These are phyloP conservation scores for Cryptocephalus moraei DNA, from an alignment of 2,888 invertebrate genomes.

Conservation along the genomic window DNA sequence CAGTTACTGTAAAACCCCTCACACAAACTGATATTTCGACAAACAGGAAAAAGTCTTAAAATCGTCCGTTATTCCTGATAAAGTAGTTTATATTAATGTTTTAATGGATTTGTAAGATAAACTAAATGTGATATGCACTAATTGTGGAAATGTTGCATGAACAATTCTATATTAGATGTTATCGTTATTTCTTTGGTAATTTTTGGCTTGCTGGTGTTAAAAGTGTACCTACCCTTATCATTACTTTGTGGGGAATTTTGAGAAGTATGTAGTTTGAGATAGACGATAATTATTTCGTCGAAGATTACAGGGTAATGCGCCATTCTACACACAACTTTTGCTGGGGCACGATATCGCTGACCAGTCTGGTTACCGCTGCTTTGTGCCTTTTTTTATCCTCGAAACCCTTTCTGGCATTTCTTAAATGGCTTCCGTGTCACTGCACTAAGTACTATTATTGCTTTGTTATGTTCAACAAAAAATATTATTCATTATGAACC, in stretches of 20 bases:
- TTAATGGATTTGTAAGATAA: neutral
- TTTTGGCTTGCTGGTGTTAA: too few species aligned
- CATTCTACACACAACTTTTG: constrained; percentile 27
- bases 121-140: constrained; percentile 2
- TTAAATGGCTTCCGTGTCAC: constrained; percentile 34
- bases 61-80: neutral
- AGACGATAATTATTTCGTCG: constrained; percentile 17
- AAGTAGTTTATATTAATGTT: neutral
- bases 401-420: constrained; percentile 24
- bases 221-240: too few species aligned
- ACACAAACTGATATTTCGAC: too few species aligned
- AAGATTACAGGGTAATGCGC: constrained; percentile 32
- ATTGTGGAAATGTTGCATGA: constrained; percentile 2
- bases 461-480: constrained; percentile 22
- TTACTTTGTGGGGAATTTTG: neutral
- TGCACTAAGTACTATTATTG: constrained; percentile 25
- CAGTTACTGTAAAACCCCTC: too few species aligned
- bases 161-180: too few species aligned
- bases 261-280: constrained; percentile 15
- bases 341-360: constrained; percentile 21
- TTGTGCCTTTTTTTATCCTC: constrained; percentile 36
- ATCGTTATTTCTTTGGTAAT: too few species aligned
- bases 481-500: constrained; percentile 10
- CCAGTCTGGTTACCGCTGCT: constrained; percentile 32
- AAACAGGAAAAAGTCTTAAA: neutral